Evolutionary conservation across 2,888 invertebrate species (phyloP).

Genomic region (Drepanosiphum platanoidis): DNA sequence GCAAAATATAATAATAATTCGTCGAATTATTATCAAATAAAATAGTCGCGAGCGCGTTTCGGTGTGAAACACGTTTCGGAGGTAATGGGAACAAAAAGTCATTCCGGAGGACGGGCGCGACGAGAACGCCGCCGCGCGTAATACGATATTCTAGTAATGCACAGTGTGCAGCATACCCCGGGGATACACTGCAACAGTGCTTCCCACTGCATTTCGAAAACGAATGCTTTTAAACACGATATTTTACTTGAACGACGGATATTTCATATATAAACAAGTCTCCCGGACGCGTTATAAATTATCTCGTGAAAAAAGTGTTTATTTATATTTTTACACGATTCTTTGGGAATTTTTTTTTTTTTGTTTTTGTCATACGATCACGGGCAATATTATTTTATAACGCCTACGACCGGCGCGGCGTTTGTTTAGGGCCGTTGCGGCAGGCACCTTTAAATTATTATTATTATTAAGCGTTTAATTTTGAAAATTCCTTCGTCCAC

Average conservation of each 20-base stretch:
- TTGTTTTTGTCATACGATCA: not conserved
- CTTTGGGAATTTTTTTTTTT: not conserved
- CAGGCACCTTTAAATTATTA: not conserved
- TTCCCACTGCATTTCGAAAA: slow-evolving; percentile 42
- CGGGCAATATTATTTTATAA: not conserved
- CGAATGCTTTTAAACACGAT: slow-evolving; percentile 35
- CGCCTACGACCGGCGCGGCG: not conserved
- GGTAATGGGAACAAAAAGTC: slow-evolving; percentile 7
- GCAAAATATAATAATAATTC: too few relatives aligned
- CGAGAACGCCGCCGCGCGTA: not conserved
- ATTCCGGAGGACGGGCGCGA: not conserved
- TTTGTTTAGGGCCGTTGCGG: not conserved
- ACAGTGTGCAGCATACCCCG: slow-evolving; percentile 8
- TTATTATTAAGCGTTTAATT: not conserved
- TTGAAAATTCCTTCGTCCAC: too few relatives aligned
- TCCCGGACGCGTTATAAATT: slow-evolving; percentile 10
- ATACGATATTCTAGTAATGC: slow-evolving; percentile 42
- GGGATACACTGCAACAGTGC: slow-evolving; percentile 27
- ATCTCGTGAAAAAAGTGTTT: slow-evolving; percentile 27
- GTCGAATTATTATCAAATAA: too few relatives aligned
- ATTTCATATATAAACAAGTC: slow-evolving; percentile 49
- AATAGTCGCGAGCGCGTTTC: too few relatives aligned
- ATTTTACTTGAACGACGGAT: slow-evolving; percentile 38
- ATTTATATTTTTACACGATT: slow-evolving; percentile 35
- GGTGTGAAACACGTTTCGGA: not conserved